Conservation (phyloP, 2,113 vertebrate genomes). For the Catharus fuscescens region DNA sequence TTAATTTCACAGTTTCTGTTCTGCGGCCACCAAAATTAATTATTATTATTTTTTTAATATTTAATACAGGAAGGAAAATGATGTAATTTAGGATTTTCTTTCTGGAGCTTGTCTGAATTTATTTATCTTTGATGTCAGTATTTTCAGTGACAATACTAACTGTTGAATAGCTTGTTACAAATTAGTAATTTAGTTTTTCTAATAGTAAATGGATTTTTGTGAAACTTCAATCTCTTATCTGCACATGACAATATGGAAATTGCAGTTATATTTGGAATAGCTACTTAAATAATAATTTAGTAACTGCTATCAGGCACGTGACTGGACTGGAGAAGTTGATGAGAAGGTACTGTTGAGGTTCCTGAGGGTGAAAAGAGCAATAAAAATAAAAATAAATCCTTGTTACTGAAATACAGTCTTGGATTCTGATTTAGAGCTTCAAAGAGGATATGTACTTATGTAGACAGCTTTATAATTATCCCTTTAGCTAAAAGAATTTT, state of each 20-base stretch:
- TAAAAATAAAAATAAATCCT: background rate
- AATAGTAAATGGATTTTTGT: background rate
- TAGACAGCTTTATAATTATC: constrained; percentile 45
- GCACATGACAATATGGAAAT: background rate
- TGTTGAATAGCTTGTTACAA: background rate
- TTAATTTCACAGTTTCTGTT: background rate
- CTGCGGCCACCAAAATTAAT: background rate
- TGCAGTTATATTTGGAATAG: background rate
- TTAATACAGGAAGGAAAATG: background rate
- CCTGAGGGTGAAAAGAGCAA: background rate
- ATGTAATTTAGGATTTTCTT: background rate
- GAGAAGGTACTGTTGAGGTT: background rate
- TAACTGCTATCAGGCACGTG: background rate
- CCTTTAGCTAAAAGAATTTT: constrained; percentile 21
- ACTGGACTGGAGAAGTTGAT: background rate
- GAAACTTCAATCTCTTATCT: background rate
- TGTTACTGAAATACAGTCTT: background rate
- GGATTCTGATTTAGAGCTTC: constrained; percentile 14
- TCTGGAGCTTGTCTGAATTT: background rate
- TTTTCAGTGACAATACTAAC: background rate
- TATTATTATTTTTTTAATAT: background rate
- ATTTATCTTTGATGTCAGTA: background rate
- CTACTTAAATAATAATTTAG: background rate
- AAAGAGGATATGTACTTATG: constrained; percentile 9
- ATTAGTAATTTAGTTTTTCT: background rate